Evolutionary conservation across 2,797 vertebrate genomes (phyloP).

Genomic region (Rhabdophis nuchalis): DNA sequence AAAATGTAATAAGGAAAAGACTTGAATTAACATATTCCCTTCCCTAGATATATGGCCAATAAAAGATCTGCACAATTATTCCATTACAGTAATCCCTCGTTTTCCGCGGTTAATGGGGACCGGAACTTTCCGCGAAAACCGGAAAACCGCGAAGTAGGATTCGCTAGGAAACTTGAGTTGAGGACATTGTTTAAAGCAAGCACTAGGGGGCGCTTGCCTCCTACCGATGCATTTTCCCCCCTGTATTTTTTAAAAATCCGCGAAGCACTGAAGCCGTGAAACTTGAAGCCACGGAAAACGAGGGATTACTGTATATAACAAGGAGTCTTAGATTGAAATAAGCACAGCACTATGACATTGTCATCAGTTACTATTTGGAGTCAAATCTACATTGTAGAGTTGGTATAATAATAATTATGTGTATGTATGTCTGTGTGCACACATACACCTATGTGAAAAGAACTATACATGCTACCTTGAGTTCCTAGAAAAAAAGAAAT

Average conservation of each 20-base stretch:
- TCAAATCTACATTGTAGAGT: background rate
- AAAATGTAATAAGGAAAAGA: background rate
- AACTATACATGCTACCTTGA: background rate
- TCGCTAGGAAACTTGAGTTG: too few species aligned
- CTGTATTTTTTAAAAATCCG: too few species aligned
- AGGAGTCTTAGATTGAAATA: background rate
- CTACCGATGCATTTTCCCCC: too few species aligned
- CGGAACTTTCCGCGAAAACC: too few species aligned
- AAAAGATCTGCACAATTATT: background rate
- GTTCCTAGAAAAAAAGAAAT: background rate
- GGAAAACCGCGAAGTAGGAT: too few species aligned
- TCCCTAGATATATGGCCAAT: background rate
- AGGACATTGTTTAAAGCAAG: too few species aligned
- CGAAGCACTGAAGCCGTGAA: too few species aligned
- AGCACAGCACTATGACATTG: background rate
- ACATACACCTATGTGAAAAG: background rate
- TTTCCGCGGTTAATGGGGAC: too few species aligned
- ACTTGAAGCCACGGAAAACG: too few species aligned
- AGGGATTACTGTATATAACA: too few species aligned
- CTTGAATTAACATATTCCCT: background rate
- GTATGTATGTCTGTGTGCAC: background rate
- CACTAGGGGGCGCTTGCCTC: too few species aligned
- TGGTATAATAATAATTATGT: background rate
- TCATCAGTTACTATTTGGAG: background rate
- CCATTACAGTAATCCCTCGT: too few species aligned